Evolutionary conservation across 2,888 invertebrate genomes (phyloP).

Genomic region (Sceliomorpha sp.): DNA sequence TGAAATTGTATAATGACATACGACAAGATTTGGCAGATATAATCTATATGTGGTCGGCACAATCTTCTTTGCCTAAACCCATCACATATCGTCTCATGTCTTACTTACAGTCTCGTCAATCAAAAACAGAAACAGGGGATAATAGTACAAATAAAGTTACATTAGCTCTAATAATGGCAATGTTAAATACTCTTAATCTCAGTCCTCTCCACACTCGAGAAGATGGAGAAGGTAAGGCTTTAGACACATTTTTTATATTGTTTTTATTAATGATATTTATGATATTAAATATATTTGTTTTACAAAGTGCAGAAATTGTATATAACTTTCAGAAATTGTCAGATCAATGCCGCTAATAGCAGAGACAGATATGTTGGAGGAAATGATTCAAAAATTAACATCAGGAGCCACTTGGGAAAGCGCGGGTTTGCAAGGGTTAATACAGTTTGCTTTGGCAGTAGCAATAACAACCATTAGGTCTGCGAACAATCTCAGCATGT

Average conservation of each 20-base stretch:
- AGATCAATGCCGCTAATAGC: constrained; percentile 73
- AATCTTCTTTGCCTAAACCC: constrained; percentile 87
- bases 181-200: constrained; percentile 91
- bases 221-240: constrained; percentile 84
- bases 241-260: not conserved
- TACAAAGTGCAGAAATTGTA: no score
- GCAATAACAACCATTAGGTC: constrained; percentile 85
- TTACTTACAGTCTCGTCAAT: constrained; percentile 68
- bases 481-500: constrained; percentile 82
- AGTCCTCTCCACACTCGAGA: constrained; percentile 88
- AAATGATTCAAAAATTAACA: constrained; percentile 84
- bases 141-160: constrained; percentile 90
- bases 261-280: no score
- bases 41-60: constrained; percentile 89
- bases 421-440: constrained; percentile 83
- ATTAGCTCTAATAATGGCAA: constrained; percentile 89
- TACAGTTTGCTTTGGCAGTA: constrained; percentile 87
- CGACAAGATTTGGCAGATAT: constrained; percentile 87
- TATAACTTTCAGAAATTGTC: constrained; percentile 73
- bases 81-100: constrained; percentile 84
- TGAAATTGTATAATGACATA: constrained; percentile 88
- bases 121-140: constrained; percentile 82
- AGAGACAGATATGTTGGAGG: constrained; percentile 76
- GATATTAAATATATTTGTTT: no score
- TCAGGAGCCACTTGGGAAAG: constrained; percentile 81